Percentiles rank a stretch among this genome's conserved stretches.
phyloP scores from a whole-genome alignment of 1,140 invertebrate genomes.

The Drosophila pandora region DNA sequence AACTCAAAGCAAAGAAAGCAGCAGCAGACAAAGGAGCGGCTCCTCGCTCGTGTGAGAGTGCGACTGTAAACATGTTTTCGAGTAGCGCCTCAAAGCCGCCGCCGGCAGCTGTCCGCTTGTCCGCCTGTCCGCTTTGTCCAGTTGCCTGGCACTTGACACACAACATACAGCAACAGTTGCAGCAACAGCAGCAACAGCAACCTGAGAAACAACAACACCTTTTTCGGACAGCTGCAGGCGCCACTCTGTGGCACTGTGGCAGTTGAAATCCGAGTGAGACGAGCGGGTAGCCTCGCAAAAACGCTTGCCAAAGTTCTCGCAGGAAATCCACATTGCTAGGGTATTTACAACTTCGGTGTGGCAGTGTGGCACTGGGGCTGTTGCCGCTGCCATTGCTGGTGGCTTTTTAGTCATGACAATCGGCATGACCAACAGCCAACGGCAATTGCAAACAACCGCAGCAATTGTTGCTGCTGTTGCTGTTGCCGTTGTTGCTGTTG shows the following conservation, averaged over 20 bases:
- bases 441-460: constrained; percentile 76
- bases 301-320: constrained; percentile 1
- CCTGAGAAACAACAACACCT: constrained; percentile 51
- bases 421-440: constrained; percentile 74
- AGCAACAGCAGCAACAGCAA: constrained; percentile 27
- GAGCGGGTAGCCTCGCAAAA: constrained; percentile 1
- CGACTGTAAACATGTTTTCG: constrained; percentile 77
- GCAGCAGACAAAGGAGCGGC: constrained; percentile 59
- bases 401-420: constrained; percentile 75
- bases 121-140: constrained; percentile 55
- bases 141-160: constrained; percentile 76
- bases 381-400: constrained; percentile 41
- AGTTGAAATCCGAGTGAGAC: constrained; percentile 46
- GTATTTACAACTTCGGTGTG: constrained; percentile 21
- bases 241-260: constrained; percentile 30
- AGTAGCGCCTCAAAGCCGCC: constrained; percentile 68
- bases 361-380: background rate
- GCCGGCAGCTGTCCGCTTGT: constrained; percentile 58
- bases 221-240: constrained; percentile 73
- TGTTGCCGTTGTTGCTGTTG: constrained; percentile 31
- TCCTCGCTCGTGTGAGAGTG: constrained; percentile 21
- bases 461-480: constrained; percentile 51
- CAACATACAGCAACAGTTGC: constrained; percentile 46
- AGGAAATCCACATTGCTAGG: constrained; percentile 11
- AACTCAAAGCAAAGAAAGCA: constrained; percentile 61